Evolutionary conservation across 35 echinoderm and acorn worm genomes (phyloP).

Genomic region (Lytechinus variegatus): DNA sequence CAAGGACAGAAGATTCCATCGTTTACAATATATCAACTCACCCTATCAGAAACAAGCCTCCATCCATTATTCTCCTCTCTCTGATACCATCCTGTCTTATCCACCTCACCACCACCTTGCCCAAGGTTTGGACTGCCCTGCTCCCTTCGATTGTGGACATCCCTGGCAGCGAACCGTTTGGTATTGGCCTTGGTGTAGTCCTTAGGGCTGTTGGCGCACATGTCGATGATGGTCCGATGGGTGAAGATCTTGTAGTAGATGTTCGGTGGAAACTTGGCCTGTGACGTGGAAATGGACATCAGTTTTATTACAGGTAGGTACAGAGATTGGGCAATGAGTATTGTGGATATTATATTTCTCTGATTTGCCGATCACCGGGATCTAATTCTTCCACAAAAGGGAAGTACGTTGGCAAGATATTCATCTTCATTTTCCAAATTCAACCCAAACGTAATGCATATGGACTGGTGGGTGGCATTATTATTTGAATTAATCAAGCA

Average conservation of each 20-base stretch:
- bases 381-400: too few relatives aligned
- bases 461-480: too few relatives aligned
- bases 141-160: slow-evolving; percentile 85
- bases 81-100: slow-evolving; percentile 83
- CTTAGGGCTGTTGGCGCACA: slow-evolving; percentile 99
- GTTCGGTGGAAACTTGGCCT: slow-evolving; percentile 90
- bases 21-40: slow-evolving; percentile 43
- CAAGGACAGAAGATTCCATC: too few relatives aligned
- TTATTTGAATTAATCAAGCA: too few relatives aligned
- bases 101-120: background rate
- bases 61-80: slow-evolving; percentile 98
- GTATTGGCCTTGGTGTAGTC: slow-evolving; percentile 81
- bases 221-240: slow-evolving; percentile 90
- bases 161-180: slow-evolving; percentile 82
- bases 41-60: slow-evolving; percentile 97
- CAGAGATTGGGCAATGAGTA: too few relatives aligned
- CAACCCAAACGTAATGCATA: too few relatives aligned
- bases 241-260: slow-evolving; percentile 99
- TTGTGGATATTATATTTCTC: too few relatives aligned
- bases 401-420: too few relatives aligned
- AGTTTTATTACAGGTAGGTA: too few relatives aligned
- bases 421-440: too few relatives aligned
- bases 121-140: background rate
- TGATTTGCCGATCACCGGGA: too few relatives aligned
- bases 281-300: background rate